Conservation (phyloP, 2,888 invertebrate genomes). For the Lathronympha strigana region DNA sequence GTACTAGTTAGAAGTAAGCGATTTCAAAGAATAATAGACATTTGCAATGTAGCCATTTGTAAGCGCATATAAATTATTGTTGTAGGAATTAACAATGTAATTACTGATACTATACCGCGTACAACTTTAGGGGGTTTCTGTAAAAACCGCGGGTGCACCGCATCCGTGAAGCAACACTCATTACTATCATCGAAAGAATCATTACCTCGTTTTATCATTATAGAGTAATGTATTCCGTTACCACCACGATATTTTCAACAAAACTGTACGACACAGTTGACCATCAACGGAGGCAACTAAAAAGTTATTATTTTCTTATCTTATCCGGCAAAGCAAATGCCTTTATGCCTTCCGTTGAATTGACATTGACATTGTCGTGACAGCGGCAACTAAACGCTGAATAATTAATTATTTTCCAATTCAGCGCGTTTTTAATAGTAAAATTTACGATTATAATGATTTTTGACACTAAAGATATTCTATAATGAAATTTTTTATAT, state of each 20-base stretch:
- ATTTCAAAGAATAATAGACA: neutral
- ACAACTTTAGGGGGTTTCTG: conserved; percentile 54
- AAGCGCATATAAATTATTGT: neutral
- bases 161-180: conserved; percentile 51
- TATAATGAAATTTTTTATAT: no score
- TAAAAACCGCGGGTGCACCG: conserved; percentile 70
- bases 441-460: no score
- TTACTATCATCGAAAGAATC: conserved; percentile 23
- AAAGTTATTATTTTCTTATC: no score
- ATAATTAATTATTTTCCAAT: neutral
- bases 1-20: neutral
- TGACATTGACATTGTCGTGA: neutral
- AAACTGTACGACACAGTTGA: neutral
- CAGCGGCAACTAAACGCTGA: neutral
- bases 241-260: conserved; percentile 1
- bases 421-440: neutral
- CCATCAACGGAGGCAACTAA: no score
- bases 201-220: conserved; percentile 39
- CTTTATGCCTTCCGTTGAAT: no score
- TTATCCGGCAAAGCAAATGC: neutral
- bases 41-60: neutral
- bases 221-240: conserved; percentile 5
- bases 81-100: conserved; percentile 10
- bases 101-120: conserved; percentile 66
- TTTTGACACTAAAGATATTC: no score